Conservation (phyloP, 2,113 vertebrate species). For the Scatophagus argus region DNA sequence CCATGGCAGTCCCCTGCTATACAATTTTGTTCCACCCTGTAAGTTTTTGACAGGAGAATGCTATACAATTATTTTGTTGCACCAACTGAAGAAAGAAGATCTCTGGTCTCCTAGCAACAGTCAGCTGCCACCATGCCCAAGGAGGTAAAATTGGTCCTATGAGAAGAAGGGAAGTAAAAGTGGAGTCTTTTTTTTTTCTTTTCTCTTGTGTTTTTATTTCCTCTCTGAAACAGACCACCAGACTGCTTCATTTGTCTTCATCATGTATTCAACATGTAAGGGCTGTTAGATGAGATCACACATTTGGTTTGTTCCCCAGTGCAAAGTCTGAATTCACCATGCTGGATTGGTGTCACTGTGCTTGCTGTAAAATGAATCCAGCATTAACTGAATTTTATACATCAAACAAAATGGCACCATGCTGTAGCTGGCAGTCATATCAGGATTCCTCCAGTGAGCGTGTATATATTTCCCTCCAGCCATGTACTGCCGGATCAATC, state of each 20-base stretch:
- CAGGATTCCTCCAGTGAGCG: conserved; percentile 29
- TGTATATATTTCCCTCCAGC: conserved; percentile 14
- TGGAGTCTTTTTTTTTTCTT: conserved; percentile 27
- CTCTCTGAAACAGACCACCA: background rate
- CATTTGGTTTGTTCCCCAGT: conserved; percentile 9
- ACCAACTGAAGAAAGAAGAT: conserved; percentile 74
- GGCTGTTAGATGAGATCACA: conserved; percentile 11
- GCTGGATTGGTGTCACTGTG: conserved; percentile 11
- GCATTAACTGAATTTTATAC: conserved; percentile 10
- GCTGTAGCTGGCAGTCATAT: background rate
- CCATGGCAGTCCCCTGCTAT: conserved; percentile 47
- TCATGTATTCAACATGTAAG: background rate
- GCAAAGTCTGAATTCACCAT: conserved; percentile 31
- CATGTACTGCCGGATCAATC: conserved; percentile 11
- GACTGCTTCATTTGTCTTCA: background rate
- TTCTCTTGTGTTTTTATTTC: background rate
- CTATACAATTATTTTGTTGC: conserved; percentile 83
- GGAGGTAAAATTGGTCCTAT: conserved; percentile 78
- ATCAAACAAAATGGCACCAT: conserved; percentile 23
- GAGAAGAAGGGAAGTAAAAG: conserved; percentile 52
- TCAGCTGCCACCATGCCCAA: conserved; percentile 75
- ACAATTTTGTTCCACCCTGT: conserved; percentile 70
- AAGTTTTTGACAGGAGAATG: conserved; percentile 79
- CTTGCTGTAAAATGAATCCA: conserved; percentile 31
- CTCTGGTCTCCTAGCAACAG: conserved; percentile 87